These are phyloP conservation scores for Betta splendens DNA, from an alignment of 2,797 vertebrate genomes.

Conservation along the genomic window DNA sequence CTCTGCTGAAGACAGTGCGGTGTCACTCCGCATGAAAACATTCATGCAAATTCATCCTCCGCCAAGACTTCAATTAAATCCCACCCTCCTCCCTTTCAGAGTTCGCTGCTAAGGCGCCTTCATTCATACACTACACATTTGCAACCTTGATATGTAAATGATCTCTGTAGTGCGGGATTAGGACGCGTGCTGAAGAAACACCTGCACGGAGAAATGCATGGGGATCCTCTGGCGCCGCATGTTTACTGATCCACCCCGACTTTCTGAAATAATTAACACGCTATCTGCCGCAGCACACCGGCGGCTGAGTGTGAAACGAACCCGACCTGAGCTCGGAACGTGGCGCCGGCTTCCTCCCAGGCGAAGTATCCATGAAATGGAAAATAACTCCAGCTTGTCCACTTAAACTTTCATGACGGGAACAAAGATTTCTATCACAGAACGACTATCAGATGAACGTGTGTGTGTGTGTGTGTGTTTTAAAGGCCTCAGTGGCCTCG, in stretches of 20 bases:
- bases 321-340: constrained; percentile 9
- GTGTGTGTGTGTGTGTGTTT: too few species aligned
- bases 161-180: constrained; percentile 22
- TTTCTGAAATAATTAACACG: constrained; percentile 36
- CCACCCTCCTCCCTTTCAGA: constrained; percentile 29
- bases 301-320: constrained; percentile 19
- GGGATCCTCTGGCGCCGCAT: constrained; percentile 26
- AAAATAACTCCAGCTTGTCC: background rate
- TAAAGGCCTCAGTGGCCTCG: too few species aligned
- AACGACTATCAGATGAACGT: too few species aligned
- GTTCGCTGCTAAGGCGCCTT: constrained; percentile 31
- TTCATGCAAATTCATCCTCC: constrained; percentile 60
- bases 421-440: background rate
- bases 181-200: constrained; percentile 35
- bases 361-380: constrained; percentile 33
- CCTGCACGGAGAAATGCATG: constrained; percentile 6
- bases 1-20: constrained; percentile 13
- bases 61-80: constrained; percentile 47
- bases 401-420: background rate
- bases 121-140: constrained; percentile 23
- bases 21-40: constrained; percentile 28
- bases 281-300: constrained; percentile 20
- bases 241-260: constrained; percentile 45
- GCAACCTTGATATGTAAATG: constrained; percentile 54
- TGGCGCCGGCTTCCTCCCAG: background rate